Evolutionary conservation across 2,888 invertebrate species (phyloP), one percentile per base, ranked within the genome.

Genomic region (Erynnis tages): DNA sequence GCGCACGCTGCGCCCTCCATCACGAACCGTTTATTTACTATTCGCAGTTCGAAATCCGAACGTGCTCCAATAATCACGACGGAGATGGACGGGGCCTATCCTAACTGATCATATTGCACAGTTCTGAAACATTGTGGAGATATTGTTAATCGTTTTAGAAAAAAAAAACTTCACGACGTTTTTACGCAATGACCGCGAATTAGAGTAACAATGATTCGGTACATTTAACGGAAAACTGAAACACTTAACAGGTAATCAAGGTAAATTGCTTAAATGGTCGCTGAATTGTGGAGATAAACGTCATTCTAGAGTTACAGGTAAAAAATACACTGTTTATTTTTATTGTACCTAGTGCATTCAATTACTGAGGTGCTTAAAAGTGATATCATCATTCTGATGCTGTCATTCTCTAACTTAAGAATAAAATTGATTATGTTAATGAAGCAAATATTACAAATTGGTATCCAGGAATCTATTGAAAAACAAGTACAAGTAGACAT

Each of bases 1-100:
- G 81, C 82, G 83, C 83, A 74, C 68, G 72, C 66, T 68, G 63
- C 72, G 76, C 73, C 76, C 72, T 73, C 76, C 73, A 73, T 74
- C 69, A 68, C 75, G 67, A 67, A 73, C 76, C 79, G 83, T 86
- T 84, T 87, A 88, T 84, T 85, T 86, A 85, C 83, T 81, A 83
- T 82, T 82, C 82, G 79, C 78, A 77, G 76, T 84, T 86, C 75
- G 75, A 83, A 84, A 76, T 80, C 73, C 76, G 67, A 84, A 79
- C 79, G 79, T 81, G 80, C 76, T 84, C 78, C 71, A 82, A 74
- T 84, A 83, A 82, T 78, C 78, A 81, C 76, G 79, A 77, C 37
- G 19, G 71, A 77, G 71, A 77, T 78, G 67, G 67, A 50, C 34
- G 35, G 41, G 43, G 34, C 55, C 56, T 53, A 56, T 57, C 55